Evolutionary conservation across 2,113 vertebrate species (phyloP), one percentile per base, ranked within the genome.

Genomic region (Solea solea): DNA sequence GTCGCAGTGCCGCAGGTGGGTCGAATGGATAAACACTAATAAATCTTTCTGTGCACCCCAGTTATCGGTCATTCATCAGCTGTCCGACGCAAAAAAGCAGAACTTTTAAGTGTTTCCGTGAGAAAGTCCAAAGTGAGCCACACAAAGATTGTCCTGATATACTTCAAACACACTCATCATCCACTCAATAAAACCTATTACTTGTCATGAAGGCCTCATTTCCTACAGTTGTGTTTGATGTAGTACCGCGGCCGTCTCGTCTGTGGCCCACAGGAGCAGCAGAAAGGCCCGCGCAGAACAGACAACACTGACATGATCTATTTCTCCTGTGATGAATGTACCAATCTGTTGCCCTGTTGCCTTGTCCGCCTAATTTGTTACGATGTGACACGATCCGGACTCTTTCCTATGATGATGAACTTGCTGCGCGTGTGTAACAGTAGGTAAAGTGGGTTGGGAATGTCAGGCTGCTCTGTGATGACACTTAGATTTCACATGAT

Each of bases 241-340:
- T 86, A 87, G 84, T 60, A 40, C 81, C 68, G 34, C 13, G n/a
- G 59, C 64, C 13, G 45, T 9, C 41, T 16, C 14, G 25, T 85
- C 64, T 61, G 51, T 46, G 69, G 85, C 87, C 80, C 86, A 84
- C 78, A 80, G 83, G 67, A 82, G 81, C 86, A 73, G 70, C 62
- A 73, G 62, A 68, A 25, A 80, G 79, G 76, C 78, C 87, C 86
- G 82, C 7, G 16, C 74, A 71, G 56, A 81, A 75, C 79, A 79
- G 77, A 86, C 81, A 73, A 64, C 67, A 25, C 53, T 91, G 89
- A 90, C 90, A 89, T 92, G 90, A 92, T 90, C 91, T 89, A 91
- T 92, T 92, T 90, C 89, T 85, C 74, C 72, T 46, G 27, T 91
- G 91, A 91, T 92, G 81, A 90, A 92, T 92, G 89, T 70, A 82